A percentile compares a stretch with the other conserved stretches of the same genome.
phyloP scores from a whole-genome alignment of 2,888 invertebrate genomes.

The Caenorhabditis japonica region DNA sequence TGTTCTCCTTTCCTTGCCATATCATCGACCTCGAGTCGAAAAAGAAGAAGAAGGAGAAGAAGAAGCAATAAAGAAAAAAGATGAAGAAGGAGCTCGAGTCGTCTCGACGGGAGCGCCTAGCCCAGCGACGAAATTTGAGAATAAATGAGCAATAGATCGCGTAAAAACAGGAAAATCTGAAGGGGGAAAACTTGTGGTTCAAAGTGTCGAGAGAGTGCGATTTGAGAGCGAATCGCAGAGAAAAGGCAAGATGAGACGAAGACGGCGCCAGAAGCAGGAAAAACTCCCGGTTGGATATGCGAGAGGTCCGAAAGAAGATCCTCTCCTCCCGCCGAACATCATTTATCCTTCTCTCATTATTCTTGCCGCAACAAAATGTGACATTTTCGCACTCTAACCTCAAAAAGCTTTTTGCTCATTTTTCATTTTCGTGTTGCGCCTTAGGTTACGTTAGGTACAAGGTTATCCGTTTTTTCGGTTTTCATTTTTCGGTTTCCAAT shows the following conservation, averaged over 20 bases:
- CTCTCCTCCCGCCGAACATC: slow-evolving; percentile 42
- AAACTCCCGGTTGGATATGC: slow-evolving; percentile 37
- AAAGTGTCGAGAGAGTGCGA: slow-evolving; percentile 45
- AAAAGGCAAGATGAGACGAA: slow-evolving; percentile 50
- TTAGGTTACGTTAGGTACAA: too few species aligned
- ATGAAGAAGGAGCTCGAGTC: slow-evolving; percentile 14
- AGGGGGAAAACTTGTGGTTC: slow-evolving; percentile 53
- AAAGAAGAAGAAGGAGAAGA: slow-evolving; percentile 5
- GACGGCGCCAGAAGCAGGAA: slow-evolving; percentile 46
- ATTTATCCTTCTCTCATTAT: slow-evolving; percentile 36
- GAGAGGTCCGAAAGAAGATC: slow-evolving; percentile 22
- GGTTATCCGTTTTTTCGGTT: too few species aligned
- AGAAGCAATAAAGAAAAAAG: slow-evolving; percentile 17
- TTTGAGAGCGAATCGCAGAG: slow-evolving; percentile 40
- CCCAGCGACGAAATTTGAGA: slow-evolving; percentile 56
- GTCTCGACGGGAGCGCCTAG: slow-evolving; percentile 13
- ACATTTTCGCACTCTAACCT: slow-evolving; percentile 23
- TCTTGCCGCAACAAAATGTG: slow-evolving; percentile 33
- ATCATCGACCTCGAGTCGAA: slow-evolving; percentile 47
- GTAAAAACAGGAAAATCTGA: slow-evolving; percentile 55
- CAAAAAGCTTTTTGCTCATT: slow-evolving; percentile 4
- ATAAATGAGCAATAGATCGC: slow-evolving; percentile 60
- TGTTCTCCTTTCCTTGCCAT: slow-evolving; percentile 25
- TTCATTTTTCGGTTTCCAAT: too few species aligned
- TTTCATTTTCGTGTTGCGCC: background rate